Base-by-base conservation (phyloP, 2,113 vertebrate species). In the Microcebus tavaratra region DNA sequence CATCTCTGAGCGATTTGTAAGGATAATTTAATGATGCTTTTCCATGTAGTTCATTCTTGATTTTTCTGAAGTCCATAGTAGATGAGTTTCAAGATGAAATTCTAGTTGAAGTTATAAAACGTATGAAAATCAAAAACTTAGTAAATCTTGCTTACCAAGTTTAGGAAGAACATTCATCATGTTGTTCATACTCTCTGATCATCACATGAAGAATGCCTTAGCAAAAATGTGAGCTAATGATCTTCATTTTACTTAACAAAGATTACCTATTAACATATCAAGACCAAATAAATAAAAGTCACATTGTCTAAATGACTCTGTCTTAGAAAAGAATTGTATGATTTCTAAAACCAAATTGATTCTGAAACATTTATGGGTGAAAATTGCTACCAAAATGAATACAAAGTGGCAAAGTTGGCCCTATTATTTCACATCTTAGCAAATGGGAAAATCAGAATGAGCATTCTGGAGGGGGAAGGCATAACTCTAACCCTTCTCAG, bases 11-110 rank as follows among this genome's bases (percentile, higher is more conserved):
- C 82, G 21, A 83, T 42, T 90, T 94, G 73, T 29, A 90, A 17
- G 31, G 81, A 80, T 91, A 80, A 68, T 11, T 36, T 85, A 85
- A 78, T 88, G 57, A 76, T 36, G 1, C 6, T 61, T 65, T 97
- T 85, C 27, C 34, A n/a, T 73, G 34, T 5, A 68, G 18, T 53
- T 94, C 13, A 91, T 72, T 95, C n/a, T 63, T 86, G 50, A 53
- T 36, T 57, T 92, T 96, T 86, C 72, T 95, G 20, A 78, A 55
- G 17, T 68, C 1, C 67, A 68, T 6, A 45, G 12, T 25, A 86
- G 39, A 80, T 76, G 83, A 36, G 18, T 79, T 98, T 88, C 79
- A 97, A 90, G n/a, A 94, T 83, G 48, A 89, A 95, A 93, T 78
- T 90, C 13, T 63, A 55, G 20, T 50, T 80, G 57, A 91, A 95